A percentile compares a stretch with the other conserved stretches of the same genome.
phyloP scores from a whole-genome alignment of 2,113 vertebrate species.

The Nesogale talazaci region DNA sequence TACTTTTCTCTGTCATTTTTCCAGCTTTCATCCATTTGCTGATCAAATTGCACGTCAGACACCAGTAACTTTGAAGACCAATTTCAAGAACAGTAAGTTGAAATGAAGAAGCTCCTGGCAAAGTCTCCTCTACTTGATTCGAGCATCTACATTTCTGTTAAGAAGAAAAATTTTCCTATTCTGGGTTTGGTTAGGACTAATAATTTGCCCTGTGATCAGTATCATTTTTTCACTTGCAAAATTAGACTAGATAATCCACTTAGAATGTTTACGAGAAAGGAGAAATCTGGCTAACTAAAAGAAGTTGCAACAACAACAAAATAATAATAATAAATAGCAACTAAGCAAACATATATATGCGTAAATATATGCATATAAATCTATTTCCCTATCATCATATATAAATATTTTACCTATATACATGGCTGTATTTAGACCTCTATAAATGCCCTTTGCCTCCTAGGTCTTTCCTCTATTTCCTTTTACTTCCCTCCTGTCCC shows the following conservation, averaged over 20 bases:
- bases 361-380: too few species aligned
- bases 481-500: too few species aligned
- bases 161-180: slow-evolving; percentile 28
- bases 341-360: neutral
- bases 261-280: neutral
- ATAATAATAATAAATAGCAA: neutral
- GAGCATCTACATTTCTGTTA: slow-evolving; percentile 6
- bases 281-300: neutral
- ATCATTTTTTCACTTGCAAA: slow-evolving; percentile 37
- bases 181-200: neutral
- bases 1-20: slow-evolving; percentile 62
- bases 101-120: slow-evolving; percentile 43
- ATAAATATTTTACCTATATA: too few species aligned
- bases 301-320: neutral
- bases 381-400: too few species aligned
- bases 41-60: slow-evolving; percentile 62
- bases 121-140: slow-evolving; percentile 31
- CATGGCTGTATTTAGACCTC: too few species aligned
- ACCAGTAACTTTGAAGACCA: slow-evolving; percentile 41
- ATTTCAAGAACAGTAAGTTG: slow-evolving; percentile 38
- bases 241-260: neutral
- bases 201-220: slow-evolving; percentile 22
- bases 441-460: too few species aligned
- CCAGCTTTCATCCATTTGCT: slow-evolving; percentile 58
- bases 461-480: too few species aligned